phyloP scores from a whole-genome alignment of 1,140 invertebrate species.

The Centruroides vittatus region DNA sequence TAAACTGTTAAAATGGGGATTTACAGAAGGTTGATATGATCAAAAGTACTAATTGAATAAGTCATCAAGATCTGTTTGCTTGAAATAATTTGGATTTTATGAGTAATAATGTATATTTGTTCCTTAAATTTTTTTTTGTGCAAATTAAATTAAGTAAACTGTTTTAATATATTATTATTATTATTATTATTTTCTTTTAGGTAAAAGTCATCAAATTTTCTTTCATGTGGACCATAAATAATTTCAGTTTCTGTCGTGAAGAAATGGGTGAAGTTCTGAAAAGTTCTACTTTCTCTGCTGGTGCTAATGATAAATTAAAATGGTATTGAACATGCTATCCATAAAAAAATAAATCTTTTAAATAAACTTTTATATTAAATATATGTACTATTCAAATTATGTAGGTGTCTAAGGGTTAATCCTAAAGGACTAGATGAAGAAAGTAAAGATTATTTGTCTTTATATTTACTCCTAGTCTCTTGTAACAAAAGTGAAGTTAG shows the following conservation, averaged over 20 bases:
- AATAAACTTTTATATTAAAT: neutral
- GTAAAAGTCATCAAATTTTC: slow-evolving; percentile 87
- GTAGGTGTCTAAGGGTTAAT: slow-evolving; percentile 93
- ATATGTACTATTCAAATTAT: slow-evolving; percentile 12
- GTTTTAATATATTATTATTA: too few species aligned
- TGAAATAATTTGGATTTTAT: too few species aligned
- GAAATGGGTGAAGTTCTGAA: slow-evolving; percentile 99
- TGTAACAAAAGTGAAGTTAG: slow-evolving; percentile 99
- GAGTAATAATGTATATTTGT: too few species aligned
- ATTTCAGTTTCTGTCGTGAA: slow-evolving; percentile 98
- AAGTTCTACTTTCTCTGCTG: slow-evolving; percentile 97
- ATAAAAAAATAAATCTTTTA: neutral
- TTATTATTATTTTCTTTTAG: neutral
- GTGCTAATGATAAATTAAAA: slow-evolving; percentile 98
- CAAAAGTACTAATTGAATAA: too few species aligned
- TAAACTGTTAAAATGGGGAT: too few species aligned
- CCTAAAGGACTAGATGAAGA: slow-evolving; percentile 99
- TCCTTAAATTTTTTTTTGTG: too few species aligned
- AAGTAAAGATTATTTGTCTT: slow-evolving; percentile 97
- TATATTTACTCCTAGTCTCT: slow-evolving; percentile 95
- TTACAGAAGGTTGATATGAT: too few species aligned
- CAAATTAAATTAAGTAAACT: too few species aligned
- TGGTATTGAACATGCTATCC: slow-evolving; percentile 40
- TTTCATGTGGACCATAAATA: slow-evolving; percentile 99
- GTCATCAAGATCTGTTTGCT: too few species aligned